Evolutionary conservation across 2,113 vertebrate species (phyloP).

Genomic region (Mormoops blainvillei): DNA sequence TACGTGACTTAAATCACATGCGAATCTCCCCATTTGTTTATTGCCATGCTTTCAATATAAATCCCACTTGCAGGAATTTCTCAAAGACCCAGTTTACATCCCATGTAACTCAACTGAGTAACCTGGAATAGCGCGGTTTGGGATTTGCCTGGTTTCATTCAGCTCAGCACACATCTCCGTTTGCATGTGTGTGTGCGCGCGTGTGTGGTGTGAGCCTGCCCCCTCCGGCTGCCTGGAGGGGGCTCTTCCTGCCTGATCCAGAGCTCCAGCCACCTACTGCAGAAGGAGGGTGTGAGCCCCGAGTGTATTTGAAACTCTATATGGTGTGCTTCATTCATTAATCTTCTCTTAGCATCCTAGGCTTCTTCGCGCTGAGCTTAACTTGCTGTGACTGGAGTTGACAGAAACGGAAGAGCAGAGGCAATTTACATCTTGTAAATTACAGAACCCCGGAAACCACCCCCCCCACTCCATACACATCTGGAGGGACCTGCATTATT

Average conservation of each 20-base stretch:
- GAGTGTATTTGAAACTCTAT: not conserved
- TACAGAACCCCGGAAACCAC: not conserved
- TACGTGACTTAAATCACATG: not conserved
- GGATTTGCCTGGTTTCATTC: not conserved
- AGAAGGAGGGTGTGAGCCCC: not conserved
- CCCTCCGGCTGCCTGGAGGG: too few species aligned
- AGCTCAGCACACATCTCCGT: not conserved
- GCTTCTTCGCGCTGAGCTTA: not conserved
- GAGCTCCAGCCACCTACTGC: not conserved
- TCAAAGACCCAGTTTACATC: not conserved
- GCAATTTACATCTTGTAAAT: constrained; percentile 39
- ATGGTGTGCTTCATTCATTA: not conserved
- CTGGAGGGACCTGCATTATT: constrained; percentile 49
- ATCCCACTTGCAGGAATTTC: not conserved
- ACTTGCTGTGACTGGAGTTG: not conserved
- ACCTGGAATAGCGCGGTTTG: not conserved
- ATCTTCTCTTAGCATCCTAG: not conserved
- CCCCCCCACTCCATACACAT: not conserved
- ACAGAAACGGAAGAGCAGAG: constrained; percentile 15
- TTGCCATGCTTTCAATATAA: not conserved
- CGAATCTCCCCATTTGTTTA: not conserved
- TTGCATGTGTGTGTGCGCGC: not conserved
- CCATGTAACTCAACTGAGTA: not conserved
- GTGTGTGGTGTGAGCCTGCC: fast-evolving
- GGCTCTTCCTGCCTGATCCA: not conserved